These are phyloP conservation scores for Hydropsyche tenuis DNA, from an alignment of 1,140 invertebrate genomes.

Conservation along the genomic window DNA sequence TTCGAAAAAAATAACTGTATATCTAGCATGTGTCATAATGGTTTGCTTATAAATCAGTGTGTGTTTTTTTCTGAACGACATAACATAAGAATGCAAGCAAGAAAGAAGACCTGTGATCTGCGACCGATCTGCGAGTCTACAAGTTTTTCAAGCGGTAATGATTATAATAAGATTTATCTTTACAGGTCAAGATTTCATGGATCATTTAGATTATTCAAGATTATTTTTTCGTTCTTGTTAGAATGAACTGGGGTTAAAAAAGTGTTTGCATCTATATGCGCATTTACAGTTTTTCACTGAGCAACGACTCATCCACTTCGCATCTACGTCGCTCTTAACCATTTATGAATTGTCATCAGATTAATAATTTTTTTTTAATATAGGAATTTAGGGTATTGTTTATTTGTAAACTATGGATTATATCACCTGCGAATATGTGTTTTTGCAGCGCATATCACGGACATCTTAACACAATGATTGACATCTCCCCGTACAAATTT, in stretches of 20 bases:
- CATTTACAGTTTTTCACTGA: background rate
- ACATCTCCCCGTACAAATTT: conserved; percentile 98
- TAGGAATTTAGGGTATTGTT: background rate
- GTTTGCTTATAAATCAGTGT: conserved; percentile 3
- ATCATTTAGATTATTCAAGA: background rate
- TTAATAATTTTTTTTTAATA: background rate
- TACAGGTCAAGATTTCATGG: no score
- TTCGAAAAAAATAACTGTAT: background rate
- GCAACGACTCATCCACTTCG: background rate
- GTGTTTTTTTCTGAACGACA: background rate
- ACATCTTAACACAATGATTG: conserved; percentile 91
- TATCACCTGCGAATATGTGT: conserved; percentile 50
- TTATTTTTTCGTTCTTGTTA: no score
- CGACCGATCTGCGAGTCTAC: background rate
- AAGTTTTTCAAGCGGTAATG: conserved; percentile 3
- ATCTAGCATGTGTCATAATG: conserved; percentile 21
- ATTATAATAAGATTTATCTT: background rate
- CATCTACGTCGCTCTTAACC: background rate
- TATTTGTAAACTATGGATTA: background rate
- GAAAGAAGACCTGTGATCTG: background rate
- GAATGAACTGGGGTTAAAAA: no score
- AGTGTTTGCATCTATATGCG: no score
- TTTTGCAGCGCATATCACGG: conserved; percentile 97
- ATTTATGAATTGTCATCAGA: background rate
- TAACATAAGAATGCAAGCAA: background rate